These are phyloP conservation scores for Ceratosolen solmsi DNA, from an alignment of 1,140 invertebrate genomes.

Conservation along the genomic window DNA sequence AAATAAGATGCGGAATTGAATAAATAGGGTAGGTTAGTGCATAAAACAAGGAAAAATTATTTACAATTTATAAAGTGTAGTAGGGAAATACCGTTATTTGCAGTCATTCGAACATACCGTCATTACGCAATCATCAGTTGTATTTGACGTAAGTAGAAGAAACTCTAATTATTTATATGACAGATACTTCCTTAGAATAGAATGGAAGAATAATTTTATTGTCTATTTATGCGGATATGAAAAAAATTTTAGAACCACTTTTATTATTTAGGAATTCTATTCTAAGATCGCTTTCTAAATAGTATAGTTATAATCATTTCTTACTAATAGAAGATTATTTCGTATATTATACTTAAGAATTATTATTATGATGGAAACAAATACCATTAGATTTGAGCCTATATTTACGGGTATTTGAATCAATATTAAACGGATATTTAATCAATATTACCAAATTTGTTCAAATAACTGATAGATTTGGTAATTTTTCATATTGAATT, in stretches of 20 bases:
- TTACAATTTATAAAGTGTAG: neutral
- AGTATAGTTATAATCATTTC: too few species aligned
- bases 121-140: conserved; percentile 33
- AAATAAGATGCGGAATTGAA: neutral
- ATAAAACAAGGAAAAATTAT: neutral
- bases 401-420: too few species aligned
- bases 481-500: too few species aligned
- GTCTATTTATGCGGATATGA: neutral
- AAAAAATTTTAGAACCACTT: neutral
- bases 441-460: too few species aligned
- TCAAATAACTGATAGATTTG: too few species aligned
- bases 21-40: too few species aligned
- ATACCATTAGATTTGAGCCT: too few species aligned
- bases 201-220: neutral
- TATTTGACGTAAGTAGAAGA: conserved; percentile 28
- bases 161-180: conserved; percentile 53
- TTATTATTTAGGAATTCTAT: neutral
- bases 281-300: too few species aligned
- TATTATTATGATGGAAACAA: too few species aligned
- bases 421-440: too few species aligned
- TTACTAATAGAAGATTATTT: too few species aligned
- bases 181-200: conserved; percentile 23
- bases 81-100: neutral
- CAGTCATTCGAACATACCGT: neutral
- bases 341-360: neutral